Evolutionary conservation across 2,797 vertebrate species (phyloP), one percentile per base, ranked within the genome.

Genomic region (Acanthornis magna): DNA sequence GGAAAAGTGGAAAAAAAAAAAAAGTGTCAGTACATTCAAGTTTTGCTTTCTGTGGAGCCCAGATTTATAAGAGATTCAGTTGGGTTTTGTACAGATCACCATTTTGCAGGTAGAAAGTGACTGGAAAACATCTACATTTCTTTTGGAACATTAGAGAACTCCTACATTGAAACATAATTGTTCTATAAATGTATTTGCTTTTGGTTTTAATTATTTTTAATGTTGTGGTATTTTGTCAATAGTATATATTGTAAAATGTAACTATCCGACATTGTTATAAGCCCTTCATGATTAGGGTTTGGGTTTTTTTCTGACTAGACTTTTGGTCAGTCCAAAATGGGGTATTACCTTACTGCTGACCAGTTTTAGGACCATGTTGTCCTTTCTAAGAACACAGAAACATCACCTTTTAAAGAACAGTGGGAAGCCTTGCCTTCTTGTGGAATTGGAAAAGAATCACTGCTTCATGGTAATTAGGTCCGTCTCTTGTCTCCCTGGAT

Each of bases 171-270:
- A 66, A 18, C 55, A 11, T 83, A 61, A 61, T 65, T 89, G 66
- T 94, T 95, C 88, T 93, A 79, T 82, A 93, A 91, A 93, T 47
- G 16, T 65, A 70, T 50, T 88, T 89, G 48, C 58, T 77, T 96
- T 95, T 55, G 72, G 47, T 76, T 97, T 90, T 79, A 85, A 89
- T 94, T 89, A 82, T 92, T 96, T 95, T 91, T 80, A 95, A 92
- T 88, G 72, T 96, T 93, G 91, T 92, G 91, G 92, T 96, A 93
- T 96, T 95, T 96, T 95, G 96, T 83, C 92, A 95, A 81, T 95
- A 93, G 76, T 96, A 85, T 91, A 91, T 95, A 93, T 91, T 94
- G 91, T 95, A 78, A 96, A 92, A 72, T 94, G 84, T 96, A 92
- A 92, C 74, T 95, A 90, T 87, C 76, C 51, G 7, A 72, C 47